Conservation (phyloP, 1,140 invertebrate species). For the Ridgeia piscesae region DNA sequence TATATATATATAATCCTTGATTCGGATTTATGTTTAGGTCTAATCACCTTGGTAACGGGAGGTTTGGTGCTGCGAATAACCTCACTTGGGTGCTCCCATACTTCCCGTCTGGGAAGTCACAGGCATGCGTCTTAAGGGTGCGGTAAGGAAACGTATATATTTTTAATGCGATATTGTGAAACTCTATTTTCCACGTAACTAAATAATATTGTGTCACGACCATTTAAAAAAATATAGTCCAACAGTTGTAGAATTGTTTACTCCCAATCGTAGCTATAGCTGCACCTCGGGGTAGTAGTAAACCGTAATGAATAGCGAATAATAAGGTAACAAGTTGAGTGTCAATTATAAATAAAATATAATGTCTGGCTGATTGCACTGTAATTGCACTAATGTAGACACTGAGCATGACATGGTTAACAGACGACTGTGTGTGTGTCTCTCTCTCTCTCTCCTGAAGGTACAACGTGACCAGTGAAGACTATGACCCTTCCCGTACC, state of each 20-base stretch:
- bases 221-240: not conserved
- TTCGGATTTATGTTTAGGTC: constrained; percentile 39
- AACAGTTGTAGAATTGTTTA: not conserved
- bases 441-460: constrained; percentile 31
- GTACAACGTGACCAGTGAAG: constrained; percentile 56
- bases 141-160: constrained; percentile 37
- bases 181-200: not conserved
- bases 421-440: not conserved
- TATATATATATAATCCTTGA: not conserved
- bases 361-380: too few species aligned
- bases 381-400: not conserved
- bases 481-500: constrained; percentile 53
- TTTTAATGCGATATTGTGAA: not conserved
- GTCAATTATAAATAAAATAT: too few species aligned
- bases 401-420: not conserved
- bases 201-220: not conserved
- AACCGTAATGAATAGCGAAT: not conserved
- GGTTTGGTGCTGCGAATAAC: constrained; percentile 41
- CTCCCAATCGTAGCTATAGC: not conserved
- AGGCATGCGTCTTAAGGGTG: constrained; percentile 54
- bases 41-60: constrained; percentile 55
- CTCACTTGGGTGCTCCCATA: constrained; percentile 54
- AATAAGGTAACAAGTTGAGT: not conserved
- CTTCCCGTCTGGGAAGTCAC: constrained; percentile 52
- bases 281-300: too few species aligned